Evolutionary conservation across 1,140 invertebrate species (phyloP).

Genomic region (Eubasilissa regina): DNA sequence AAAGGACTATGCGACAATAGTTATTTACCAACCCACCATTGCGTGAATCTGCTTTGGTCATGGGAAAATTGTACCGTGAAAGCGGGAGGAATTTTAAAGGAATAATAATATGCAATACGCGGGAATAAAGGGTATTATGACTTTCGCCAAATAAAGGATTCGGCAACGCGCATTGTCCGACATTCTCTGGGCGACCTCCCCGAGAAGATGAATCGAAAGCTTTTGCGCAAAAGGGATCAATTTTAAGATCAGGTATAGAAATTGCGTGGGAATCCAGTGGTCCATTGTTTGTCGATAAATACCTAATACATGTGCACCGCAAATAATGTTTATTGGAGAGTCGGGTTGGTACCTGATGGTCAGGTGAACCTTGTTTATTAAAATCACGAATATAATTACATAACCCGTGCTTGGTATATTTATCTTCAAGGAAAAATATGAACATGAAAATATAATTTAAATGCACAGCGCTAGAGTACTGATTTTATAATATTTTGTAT

Average conservation of each 20-base stretch:
- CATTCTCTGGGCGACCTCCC: background rate
- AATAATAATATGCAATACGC: constrained; percentile 51
- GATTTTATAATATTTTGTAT: too few species aligned
- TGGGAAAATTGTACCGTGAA: constrained; percentile 47
- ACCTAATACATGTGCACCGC: constrained; percentile 30
- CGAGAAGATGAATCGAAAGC: constrained; percentile 14
- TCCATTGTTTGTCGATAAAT: constrained; percentile 31
- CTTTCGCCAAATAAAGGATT: constrained; percentile 42
- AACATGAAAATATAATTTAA: too few species aligned
- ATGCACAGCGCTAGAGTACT: too few species aligned
- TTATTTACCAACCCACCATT: constrained; percentile 30
- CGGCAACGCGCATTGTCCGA: constrained; percentile 39
- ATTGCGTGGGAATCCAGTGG: constrained; percentile 46
- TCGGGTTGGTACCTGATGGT: background rate
- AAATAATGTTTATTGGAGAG: constrained; percentile 26
- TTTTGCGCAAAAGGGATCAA: constrained; percentile 49
- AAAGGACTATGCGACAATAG: constrained; percentile 20
- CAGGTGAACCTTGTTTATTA: constrained; percentile 17
- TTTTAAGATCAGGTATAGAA: constrained; percentile 25
- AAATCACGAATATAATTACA: constrained; percentile 1
- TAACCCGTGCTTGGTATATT: too few species aligned
- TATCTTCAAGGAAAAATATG: too few species aligned
- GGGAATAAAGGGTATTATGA: constrained; percentile 50
- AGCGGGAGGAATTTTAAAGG: constrained; percentile 15
- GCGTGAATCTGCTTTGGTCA: constrained; percentile 40